These are phyloP conservation scores for Odiellus spinosus DNA, from an alignment of 2,888 invertebrate genomes.

Conservation along the genomic window DNA sequence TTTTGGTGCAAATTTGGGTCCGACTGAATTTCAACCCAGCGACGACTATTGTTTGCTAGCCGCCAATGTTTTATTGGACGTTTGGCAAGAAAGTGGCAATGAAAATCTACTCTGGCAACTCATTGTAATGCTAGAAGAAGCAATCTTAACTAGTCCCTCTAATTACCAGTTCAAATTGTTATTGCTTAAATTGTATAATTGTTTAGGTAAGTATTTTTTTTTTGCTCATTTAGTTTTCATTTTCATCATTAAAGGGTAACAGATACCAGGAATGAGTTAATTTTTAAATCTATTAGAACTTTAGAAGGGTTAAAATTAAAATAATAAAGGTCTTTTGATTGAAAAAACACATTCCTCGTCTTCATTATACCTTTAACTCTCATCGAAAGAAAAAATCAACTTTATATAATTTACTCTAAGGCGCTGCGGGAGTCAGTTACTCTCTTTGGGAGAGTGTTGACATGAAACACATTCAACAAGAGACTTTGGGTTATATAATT, in stretches of 20 bases:
- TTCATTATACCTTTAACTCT: too few species aligned
- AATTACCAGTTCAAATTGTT: conserved; percentile 80
- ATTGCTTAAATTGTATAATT: conserved; percentile 61
- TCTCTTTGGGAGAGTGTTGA: conserved; percentile 60
- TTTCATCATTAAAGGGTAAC: too few species aligned
- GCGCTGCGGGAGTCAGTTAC: conserved; percentile 56
- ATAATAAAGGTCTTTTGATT: too few species aligned
- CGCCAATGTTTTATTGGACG: conserved; percentile 47
- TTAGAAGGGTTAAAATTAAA: too few species aligned
- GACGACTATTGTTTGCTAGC: conserved; percentile 69
- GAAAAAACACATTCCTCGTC: too few species aligned
- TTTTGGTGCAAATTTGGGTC: conserved; percentile 25
- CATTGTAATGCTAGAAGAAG: conserved; percentile 51
- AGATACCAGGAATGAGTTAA: too few species aligned
- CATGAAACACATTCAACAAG: conserved; percentile 81
- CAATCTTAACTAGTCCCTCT: conserved; percentile 57
- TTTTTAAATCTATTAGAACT: too few species aligned
- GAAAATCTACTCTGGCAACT: conserved; percentile 28
- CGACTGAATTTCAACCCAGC: conserved; percentile 36
- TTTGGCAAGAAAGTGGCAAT: conserved; percentile 36
- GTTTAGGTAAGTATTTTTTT: conserved; percentile 50
- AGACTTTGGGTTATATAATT: conserved; percentile 53
- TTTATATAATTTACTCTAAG: too few species aligned
- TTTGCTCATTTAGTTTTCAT: too few species aligned
- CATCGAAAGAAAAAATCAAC: too few species aligned